Base-by-base conservation (phyloP, 2,888 invertebrate species). In the Cheilosia pagana region DNA sequence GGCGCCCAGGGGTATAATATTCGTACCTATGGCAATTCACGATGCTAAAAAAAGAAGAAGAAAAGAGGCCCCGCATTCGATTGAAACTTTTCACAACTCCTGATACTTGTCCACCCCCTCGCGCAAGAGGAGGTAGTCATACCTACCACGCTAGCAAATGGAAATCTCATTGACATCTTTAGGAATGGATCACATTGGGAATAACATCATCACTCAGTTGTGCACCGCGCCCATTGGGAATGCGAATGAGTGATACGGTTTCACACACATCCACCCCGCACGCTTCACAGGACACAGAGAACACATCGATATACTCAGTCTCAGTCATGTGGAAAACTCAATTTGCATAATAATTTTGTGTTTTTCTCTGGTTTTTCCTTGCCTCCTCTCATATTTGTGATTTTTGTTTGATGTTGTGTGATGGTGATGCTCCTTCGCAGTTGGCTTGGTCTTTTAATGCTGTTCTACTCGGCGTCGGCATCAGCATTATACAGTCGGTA, bases 271-370 rank as follows among this genome's bases (percentile, higher is more conserved):
- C 39, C 28, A 28, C 8, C 50, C 41, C 48, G 43, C 25, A 16
- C 62, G 55, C 45, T 50, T 41, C 50, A 57, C 19, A 52, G 59
- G 23, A 28, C 62, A 31, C 62, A 68, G 21, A 50, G 16, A 52
- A 48, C 25, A 67, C 74, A 85, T 85, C 81, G 85, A 85, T 71
- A 48, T 71, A 50, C 60, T 89, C 90, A 90, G 88, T 90, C 60
- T 89, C 90, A 90, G 88, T 90, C 90, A 90, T 90, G 89, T 89
- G 89, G 89, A 90, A 91, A 91, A 90, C 90, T 89, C 90, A 90
- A 90, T 90, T 90, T 90, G 90, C 90, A 90, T 90, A 90, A 91
- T 90, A 90, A 91, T 90, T 89, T 90, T 90, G 65, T 85, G 78
- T 79, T 74, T 79, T 79, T 79, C 60, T 57, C 39, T 78, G 65